These are phyloP conservation scores for Dynastes grantii DNA, from an alignment of 2,888 invertebrate species.

Conservation along the genomic window DNA sequence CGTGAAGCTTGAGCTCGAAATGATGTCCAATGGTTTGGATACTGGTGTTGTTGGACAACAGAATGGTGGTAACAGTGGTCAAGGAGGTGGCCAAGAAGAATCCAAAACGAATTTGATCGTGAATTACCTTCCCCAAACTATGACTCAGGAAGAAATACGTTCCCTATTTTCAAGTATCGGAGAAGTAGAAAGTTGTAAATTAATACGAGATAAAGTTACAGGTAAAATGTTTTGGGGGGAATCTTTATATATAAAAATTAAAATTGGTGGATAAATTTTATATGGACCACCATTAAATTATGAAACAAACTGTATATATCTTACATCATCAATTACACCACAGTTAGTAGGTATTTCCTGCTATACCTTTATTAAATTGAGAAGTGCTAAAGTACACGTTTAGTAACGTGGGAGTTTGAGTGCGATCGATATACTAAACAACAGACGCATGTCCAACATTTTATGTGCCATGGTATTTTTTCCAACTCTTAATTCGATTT, in stretches of 20 bases:
- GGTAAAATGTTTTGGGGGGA: conserved; percentile 72
- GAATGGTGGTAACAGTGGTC: conserved; percentile 80
- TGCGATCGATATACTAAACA: background rate
- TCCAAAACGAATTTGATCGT: conserved; percentile 99
- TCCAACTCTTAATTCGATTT: conserved; percentile 18
- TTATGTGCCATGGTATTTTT: background rate
- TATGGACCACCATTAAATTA: conserved; percentile 51
- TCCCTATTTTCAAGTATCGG: conserved; percentile 98
- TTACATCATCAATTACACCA: conserved; percentile 9
- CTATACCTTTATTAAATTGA: conserved; percentile 60
- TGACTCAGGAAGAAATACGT: conserved; percentile 99
- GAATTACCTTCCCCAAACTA: conserved; percentile 99
- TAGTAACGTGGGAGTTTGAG: conserved; percentile 52
- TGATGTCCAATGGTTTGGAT: conserved; percentile 90
- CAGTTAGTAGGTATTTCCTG: conserved; percentile 58
- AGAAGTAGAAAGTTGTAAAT: conserved; percentile 99
- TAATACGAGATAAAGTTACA: conserved; percentile 98
- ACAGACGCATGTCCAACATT: background rate
- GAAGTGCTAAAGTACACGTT: conserved; percentile 52
- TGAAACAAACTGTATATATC: no score
- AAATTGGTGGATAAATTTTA: conserved; percentile 52
- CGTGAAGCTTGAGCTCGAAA: conserved; percentile 64
- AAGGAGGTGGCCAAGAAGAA: conserved; percentile 81
- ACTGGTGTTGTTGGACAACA: conserved; percentile 86
- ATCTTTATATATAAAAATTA: background rate